Conservation (phyloP, 2,113 vertebrate species). For the Promerops cafer region DNA sequence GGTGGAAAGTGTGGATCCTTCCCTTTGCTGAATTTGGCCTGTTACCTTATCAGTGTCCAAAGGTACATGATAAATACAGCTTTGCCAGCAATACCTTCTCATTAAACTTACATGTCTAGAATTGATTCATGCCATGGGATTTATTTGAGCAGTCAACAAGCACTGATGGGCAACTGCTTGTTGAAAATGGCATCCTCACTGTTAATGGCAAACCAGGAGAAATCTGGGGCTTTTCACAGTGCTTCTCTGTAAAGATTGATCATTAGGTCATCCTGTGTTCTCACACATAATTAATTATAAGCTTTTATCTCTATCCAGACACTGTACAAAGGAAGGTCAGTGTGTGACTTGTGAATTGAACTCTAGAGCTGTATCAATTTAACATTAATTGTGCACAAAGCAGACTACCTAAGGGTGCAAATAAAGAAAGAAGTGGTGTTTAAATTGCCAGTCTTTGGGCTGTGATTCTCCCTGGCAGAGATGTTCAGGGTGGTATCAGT, state of each 20-base stretch:
- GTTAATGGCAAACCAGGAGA: neutral
- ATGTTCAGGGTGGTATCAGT: neutral
- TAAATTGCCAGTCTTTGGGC: neutral
- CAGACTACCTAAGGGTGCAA: neutral
- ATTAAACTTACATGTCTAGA: accelerated
- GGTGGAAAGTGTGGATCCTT: neutral
- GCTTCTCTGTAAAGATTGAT: neutral
- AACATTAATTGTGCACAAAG: neutral
- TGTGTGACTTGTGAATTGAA: neutral
- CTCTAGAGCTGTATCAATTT: neutral
- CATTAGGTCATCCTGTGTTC: neutral
- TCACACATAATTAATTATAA: neutral
- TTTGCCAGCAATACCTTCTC: neutral
- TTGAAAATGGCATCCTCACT: neutral
- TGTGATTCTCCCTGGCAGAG: neutral
- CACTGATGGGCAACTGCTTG: neutral
- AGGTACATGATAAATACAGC: neutral
- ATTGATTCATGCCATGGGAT: neutral
- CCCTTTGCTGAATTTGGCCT: neutral
- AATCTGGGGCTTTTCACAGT: neutral
- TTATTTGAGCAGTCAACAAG: neutral
- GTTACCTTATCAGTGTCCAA: neutral
- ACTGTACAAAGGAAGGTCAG: neutral
- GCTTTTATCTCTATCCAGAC: neutral
- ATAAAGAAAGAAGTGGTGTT: neutral